Evolutionary conservation across 2,888 invertebrate genomes (phyloP).

Genomic region (Drosophila paranaensis): DNA sequence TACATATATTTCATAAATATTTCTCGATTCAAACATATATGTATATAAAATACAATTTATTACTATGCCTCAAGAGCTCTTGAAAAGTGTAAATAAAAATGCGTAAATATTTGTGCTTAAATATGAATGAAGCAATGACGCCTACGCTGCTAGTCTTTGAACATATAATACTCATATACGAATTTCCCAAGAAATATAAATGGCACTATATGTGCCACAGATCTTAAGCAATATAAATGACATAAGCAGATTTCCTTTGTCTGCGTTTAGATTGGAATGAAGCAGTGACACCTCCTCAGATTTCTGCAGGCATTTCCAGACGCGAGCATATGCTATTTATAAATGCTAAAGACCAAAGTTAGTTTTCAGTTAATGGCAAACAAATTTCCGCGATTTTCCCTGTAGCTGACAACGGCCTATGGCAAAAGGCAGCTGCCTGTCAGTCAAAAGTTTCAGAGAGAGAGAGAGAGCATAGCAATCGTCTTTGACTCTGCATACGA

Average conservation of each 20-base stretch:
- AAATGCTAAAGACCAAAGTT: slow-evolving; percentile 18
- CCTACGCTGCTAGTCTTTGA: too few species aligned
- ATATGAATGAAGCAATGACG: too few species aligned
- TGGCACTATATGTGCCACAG: neutral
- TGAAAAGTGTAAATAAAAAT: too few species aligned
- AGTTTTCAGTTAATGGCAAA: slow-evolving; percentile 26
- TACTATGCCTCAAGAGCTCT: too few species aligned
- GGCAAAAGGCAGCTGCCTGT: slow-evolving; percentile 54
- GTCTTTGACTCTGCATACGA: slow-evolving; percentile 41
- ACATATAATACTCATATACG: too few species aligned
- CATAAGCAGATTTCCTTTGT: neutral
- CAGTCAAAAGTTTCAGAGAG: slow-evolving; percentile 48
- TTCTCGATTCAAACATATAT: too few species aligned
- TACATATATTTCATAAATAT: too few species aligned
- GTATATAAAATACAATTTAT: too few species aligned
- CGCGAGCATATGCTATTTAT: slow-evolving; percentile 9
- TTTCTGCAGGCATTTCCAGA: neutral
- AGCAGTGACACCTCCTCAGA: neutral
- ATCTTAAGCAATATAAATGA: neutral
- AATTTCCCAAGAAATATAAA: neutral
- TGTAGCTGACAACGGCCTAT: slow-evolving; percentile 51
- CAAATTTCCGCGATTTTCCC: slow-evolving; percentile 34
- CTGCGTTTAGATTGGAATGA: neutral
- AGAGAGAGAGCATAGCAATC: slow-evolving; percentile 15
- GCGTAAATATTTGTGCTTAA: too few species aligned